Evolutionary conservation across 2,113 vertebrate species (phyloP), one percentile per base, ranked within the genome.

Genomic region (Perccottus glenii): DNA sequence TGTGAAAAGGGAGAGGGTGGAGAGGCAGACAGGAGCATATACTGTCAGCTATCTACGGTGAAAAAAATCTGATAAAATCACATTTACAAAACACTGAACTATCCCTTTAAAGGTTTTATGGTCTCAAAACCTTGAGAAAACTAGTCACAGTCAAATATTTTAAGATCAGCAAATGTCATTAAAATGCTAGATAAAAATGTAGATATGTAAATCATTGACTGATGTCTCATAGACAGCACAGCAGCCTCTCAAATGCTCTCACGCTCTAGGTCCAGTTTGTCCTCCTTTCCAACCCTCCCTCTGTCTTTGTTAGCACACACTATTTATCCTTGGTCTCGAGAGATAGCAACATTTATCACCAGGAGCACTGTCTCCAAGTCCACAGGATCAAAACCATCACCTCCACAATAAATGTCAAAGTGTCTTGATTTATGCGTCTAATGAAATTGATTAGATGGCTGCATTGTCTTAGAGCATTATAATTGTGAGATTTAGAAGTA

Each of bases 401-500:
- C 89, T 88, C 87, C 86, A 91, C 86, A 93, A 96, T 99, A 98
- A 97, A 98, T 82, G 96, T 96, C 96, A 94, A 85, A 88, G 86
- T 77, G 89, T 73, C 90, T 85, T 96, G 95, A 98, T 95, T 96
- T 95, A 98, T 95, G 94, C 85, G 91, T 91, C 94, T 94, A 92
- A 94, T 94, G 93, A 95, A 94, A 97, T 95, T 94, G 95, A 97
- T 98, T 95, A 95, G 95, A 93, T 91, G 73, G 76, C 80, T 56
- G 53, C 83, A 78, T 64, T 91, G 92, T 75, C 81, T 67, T 68
- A 56, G 82, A 82, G 79, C 78, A 82, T 63, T 88, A 61, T 81
- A 87, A 65, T 27, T 35, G 49, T 69, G 85, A 93, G 94, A 94
- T 93, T 93, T 88, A 92, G 76, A 19, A 81, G 86, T 52, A 74